phyloP scores from a whole-genome alignment of 2,797 vertebrate genomes.

The Alouatta caraya region DNA sequence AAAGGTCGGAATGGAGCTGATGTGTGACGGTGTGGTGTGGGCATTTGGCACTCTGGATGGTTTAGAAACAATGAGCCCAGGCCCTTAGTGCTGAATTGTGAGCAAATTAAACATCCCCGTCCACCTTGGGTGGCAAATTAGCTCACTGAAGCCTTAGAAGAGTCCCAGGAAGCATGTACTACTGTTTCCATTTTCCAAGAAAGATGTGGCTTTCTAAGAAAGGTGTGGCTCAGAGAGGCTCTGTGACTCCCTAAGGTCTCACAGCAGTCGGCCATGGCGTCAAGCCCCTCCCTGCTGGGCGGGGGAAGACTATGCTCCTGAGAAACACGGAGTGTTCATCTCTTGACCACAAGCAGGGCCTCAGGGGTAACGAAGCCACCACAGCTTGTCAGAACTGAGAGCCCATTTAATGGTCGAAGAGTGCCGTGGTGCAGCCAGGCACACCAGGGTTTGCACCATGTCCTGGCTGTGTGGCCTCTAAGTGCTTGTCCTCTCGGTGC shows the following conservation, averaged over 20 bases:
- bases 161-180: rapidly evolving
- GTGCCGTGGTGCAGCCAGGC: rapidly evolving
- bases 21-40: background rate
- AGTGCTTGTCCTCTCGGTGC: background rate
- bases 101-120: background rate
- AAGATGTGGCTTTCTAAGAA: background rate
- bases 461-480: background rate
- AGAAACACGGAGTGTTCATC: rapidly evolving
- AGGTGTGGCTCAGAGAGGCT: background rate
- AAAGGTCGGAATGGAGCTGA: conserved; percentile 20
- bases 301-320: background rate
- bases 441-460: rapidly evolving
- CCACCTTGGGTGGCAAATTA: background rate
- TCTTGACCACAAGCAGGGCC: background rate
- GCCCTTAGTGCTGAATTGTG: conserved; percentile 22
- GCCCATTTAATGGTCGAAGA: background rate
- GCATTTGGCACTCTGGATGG: background rate
- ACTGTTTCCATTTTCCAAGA: background rate
- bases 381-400: background rate
- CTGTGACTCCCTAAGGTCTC: background rate
- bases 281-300: background rate
- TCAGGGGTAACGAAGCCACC: background rate
- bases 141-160: background rate
- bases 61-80: background rate
- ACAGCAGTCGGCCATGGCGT: background rate